Evolutionary conservation across 2,888 invertebrate genomes (phyloP).

Genomic region (Melanostoma scalare): DNA sequence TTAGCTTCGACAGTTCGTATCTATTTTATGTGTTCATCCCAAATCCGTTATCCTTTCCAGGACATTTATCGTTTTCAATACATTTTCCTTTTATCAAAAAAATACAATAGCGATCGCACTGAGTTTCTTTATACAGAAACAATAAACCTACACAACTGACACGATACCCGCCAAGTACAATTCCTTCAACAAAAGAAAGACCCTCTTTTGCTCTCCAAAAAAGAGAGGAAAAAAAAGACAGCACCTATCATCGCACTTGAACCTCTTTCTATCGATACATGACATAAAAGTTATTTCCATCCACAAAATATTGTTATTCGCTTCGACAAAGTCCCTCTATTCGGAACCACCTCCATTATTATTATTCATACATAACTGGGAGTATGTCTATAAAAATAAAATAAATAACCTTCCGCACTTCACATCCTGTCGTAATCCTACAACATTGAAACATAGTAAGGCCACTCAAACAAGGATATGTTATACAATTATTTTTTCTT

Average conservation of each 20-base stretch:
- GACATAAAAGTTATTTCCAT: slow-evolving; percentile 3
- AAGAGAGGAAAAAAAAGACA: not conserved
- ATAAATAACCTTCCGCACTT: slow-evolving; percentile 1
- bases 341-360: slow-evolving; percentile 7
- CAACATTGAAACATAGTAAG: not conserved
- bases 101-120: too few relatives aligned
- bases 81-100: too few relatives aligned
- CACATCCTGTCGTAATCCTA: not conserved
- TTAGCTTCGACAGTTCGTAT: too few relatives aligned
- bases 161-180: not conserved
- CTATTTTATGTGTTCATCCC: too few relatives aligned
- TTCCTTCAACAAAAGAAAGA: not conserved
- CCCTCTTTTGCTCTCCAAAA: not conserved
- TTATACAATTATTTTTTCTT: too few relatives aligned
- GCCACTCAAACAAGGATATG: too few relatives aligned
- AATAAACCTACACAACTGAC: slow-evolving; percentile 5
- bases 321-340: too few relatives aligned
- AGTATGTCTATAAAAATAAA: slow-evolving; percentile 18
- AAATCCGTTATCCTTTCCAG: too few relatives aligned
- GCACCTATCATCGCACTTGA: slow-evolving; percentile 3
- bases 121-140: not conserved
- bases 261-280: not conserved
- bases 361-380: not conserved
- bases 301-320: too few relatives aligned
- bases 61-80: too few relatives aligned